Evolutionary conservation across 2,797 vertebrate genomes (phyloP).

Genomic region (Clamator glandarius): DNA sequence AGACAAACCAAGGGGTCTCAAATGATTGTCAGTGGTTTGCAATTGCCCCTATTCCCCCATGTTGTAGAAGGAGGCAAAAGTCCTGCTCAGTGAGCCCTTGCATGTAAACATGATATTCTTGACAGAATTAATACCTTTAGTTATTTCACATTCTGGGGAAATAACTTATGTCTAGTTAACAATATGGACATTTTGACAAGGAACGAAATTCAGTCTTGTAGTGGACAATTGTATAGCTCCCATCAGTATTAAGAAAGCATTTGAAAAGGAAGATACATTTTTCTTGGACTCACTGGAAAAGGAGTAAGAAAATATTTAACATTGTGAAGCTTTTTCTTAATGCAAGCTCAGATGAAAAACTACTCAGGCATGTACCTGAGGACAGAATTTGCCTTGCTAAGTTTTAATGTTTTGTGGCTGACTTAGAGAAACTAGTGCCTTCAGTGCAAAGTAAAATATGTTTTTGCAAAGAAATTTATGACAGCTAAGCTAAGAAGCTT

Average conservation of each 20-base stretch:
- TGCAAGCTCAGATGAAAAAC: not conserved
- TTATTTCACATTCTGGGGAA: not conserved
- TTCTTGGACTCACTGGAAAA: not conserved
- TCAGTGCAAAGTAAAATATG: not conserved
- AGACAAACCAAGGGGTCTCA: not conserved
- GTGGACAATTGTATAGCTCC: not conserved
- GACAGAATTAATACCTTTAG: not conserved
- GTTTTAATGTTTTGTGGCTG: not conserved
- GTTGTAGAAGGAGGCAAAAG: not conserved
- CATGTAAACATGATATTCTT: not conserved
- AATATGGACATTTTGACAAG: not conserved
- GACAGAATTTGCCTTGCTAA: not conserved
- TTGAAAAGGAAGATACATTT: not conserved
- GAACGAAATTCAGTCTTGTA: not conserved
- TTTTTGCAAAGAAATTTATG: not conserved
- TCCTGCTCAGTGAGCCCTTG: not conserved
- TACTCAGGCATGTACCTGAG: not conserved
- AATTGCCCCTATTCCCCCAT: not conserved
- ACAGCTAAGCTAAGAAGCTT: not conserved
- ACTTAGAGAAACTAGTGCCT: not conserved
- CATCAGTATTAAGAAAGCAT: not conserved
- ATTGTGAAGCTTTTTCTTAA: not conserved
- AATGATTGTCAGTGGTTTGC: not conserved
- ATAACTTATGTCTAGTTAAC: not conserved
- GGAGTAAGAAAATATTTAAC: not conserved